phyloP scores from a whole-genome alignment of 2,113 vertebrate species.

The Genyomyrus donnyi region DNA sequence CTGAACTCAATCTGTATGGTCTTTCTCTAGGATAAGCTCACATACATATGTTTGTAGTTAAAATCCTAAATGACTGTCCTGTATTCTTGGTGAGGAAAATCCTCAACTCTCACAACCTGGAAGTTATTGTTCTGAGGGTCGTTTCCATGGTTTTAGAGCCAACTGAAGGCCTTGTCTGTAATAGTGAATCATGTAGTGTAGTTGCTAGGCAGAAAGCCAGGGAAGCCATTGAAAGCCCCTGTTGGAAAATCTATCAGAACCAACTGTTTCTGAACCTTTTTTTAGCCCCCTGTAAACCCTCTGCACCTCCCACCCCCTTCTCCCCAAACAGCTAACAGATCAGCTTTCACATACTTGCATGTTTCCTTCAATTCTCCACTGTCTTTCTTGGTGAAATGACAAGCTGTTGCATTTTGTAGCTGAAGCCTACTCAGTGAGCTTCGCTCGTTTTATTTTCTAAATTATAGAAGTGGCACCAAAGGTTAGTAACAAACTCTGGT shows the following conservation, averaged over 20 bases:
- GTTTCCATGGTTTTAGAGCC: constrained; percentile 26
- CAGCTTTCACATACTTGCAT: constrained; percentile 29
- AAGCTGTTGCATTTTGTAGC: background rate
- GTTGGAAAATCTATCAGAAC: constrained; percentile 37
- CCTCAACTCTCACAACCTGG: constrained; percentile 18
- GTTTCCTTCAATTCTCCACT: constrained; percentile 23
- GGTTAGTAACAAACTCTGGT: background rate
- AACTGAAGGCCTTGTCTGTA: constrained; percentile 34
- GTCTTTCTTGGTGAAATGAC: background rate
- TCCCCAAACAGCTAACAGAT: constrained; percentile 26
- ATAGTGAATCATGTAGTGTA: constrained; percentile 34
- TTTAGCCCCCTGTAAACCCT: constrained; percentile 21
- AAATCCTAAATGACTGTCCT: background rate
- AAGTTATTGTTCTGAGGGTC: constrained; percentile 23
- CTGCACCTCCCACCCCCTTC: constrained; percentile 16
- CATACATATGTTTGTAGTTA: background rate
- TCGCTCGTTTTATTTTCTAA: background rate
- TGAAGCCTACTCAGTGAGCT: background rate
- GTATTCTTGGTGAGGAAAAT: background rate
- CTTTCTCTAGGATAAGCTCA: background rate
- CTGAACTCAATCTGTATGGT: background rate
- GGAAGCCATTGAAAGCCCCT: constrained; percentile 32
- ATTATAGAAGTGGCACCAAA: background rate
- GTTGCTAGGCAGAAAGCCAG: constrained; percentile 37
- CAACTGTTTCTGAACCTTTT: constrained; percentile 38